A percentile compares a stretch with the other conserved stretches of the same genome.
Evolutionary conservation across 2,797 vertebrate genomes (phyloP).

Genomic region (Aphelocoma californica): DNA sequence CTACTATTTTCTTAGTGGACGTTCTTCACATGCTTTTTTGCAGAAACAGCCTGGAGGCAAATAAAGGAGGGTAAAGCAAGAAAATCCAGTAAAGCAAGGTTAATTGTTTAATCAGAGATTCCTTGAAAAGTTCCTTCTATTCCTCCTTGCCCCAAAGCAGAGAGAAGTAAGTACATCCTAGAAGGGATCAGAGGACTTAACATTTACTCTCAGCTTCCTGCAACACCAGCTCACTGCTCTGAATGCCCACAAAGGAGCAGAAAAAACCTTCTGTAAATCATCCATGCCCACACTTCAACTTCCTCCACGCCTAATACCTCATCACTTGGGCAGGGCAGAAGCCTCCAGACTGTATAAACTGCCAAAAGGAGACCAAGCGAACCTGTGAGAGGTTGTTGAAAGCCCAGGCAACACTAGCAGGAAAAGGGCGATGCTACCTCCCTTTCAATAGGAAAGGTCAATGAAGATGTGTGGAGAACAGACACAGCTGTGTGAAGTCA

Average conservation of each 20-base stretch:
- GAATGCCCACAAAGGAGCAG: background rate
- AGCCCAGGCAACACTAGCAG: background rate
- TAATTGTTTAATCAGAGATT: background rate
- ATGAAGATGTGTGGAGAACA: background rate
- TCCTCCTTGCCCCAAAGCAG: background rate
- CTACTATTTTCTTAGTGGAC: background rate
- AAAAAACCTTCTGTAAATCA: background rate
- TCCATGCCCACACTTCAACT: background rate
- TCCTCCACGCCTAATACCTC: background rate
- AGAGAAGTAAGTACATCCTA: background rate
- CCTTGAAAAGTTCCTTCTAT: background rate
- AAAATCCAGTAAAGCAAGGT: slow-evolving; percentile 13
- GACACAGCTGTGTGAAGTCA: background rate
- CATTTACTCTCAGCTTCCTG: background rate
- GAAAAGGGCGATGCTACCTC: background rate
- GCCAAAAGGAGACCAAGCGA: background rate
- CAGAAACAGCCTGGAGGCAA: background rate
- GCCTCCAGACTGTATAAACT: background rate
- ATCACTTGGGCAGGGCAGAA: background rate
- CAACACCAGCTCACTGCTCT: background rate
- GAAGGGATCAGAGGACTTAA: background rate
- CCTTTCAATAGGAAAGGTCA: background rate
- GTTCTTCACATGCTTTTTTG: background rate
- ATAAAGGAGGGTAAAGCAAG: background rate
- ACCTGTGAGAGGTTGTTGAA: background rate